Conservation (phyloP, 2,888 invertebrate genomes). For the Melolontha melolontha region DNA sequence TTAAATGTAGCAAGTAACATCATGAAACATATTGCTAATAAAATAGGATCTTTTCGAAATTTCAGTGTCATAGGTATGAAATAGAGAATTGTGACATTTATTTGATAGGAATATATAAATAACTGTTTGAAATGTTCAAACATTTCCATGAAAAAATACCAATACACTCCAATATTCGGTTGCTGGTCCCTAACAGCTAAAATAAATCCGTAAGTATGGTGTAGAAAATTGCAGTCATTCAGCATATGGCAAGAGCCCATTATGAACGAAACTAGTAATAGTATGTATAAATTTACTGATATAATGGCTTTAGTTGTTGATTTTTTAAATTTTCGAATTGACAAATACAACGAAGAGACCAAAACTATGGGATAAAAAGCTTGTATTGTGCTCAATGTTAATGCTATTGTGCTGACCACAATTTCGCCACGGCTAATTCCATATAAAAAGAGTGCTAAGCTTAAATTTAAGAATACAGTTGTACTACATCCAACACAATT, state of each 20-base stretch:
- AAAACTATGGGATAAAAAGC: slow-evolving; percentile 86
- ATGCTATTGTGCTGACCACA: slow-evolving; percentile 72
- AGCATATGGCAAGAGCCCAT: slow-evolving; percentile 62
- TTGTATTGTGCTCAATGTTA: slow-evolving; percentile 85
- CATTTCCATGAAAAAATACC: slow-evolving; percentile 99
- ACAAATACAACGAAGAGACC: slow-evolving; percentile 84
- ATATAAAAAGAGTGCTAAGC: slow-evolving; percentile 78
- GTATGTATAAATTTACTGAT: slow-evolving; percentile 54
- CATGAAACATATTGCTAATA: slow-evolving; percentile 83
- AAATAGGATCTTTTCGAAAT: slow-evolving; percentile 82
- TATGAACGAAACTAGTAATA: slow-evolving; percentile 32
- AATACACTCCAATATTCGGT: slow-evolving; percentile 97
- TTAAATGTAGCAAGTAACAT: slow-evolving; percentile 92
- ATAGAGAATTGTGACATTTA: slow-evolving; percentile 93
- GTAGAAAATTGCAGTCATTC: slow-evolving; percentile 74
- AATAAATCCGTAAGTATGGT: slow-evolving; percentile 82
- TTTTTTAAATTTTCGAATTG: slow-evolving; percentile 71
- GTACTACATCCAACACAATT: slow-evolving; percentile 92
- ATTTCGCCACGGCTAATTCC: slow-evolving; percentile 75
- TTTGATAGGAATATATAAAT: slow-evolving; percentile 96
- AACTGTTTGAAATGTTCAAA: slow-evolving; percentile 97
- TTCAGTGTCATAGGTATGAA: slow-evolving; percentile 87
- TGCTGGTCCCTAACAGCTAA: slow-evolving; percentile 93
- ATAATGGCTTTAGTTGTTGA: slow-evolving; percentile 63
- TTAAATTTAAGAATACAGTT: slow-evolving; percentile 89